These are phyloP conservation scores for Agelastica alni DNA, from an alignment of 2,888 invertebrate species.

Conservation along the genomic window DNA sequence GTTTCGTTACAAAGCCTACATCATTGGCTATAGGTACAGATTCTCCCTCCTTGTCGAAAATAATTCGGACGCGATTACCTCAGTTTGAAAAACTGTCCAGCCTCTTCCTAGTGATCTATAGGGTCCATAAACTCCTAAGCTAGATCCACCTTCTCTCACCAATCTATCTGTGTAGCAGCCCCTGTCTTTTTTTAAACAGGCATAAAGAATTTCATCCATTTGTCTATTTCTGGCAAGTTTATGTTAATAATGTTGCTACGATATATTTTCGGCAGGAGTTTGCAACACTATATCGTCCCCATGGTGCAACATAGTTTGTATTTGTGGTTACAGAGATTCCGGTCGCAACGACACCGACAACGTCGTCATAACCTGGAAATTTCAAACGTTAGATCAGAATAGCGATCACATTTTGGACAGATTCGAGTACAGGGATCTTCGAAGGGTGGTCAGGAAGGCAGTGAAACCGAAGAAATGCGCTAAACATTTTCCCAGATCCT, in stretches of 20 bases:
- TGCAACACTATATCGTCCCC: not conserved
- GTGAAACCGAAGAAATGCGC: slow-evolving; percentile 90
- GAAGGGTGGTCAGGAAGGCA: slow-evolving; percentile 82
- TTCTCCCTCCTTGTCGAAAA: too few species aligned
- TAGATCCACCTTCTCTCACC: too few species aligned
- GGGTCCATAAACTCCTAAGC: too few species aligned
- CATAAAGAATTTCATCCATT: not conserved
- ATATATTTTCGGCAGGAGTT: too few species aligned
- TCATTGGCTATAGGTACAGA: too few species aligned
- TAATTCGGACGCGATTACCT: too few species aligned
- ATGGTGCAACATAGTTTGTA: not conserved
- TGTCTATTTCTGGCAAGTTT: not conserved
- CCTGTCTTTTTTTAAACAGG: too few species aligned
- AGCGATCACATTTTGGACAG: slow-evolving; percentile 76
- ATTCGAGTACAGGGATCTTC: slow-evolving; percentile 80
- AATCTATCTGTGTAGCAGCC: too few species aligned
- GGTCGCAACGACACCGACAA: slow-evolving; percentile 54
- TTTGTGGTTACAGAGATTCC: slow-evolving; percentile 42
- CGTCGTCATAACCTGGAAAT: slow-evolving; percentile 86
- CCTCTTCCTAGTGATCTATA: too few species aligned
- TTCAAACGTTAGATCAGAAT: slow-evolving; percentile 80
- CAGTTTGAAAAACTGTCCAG: too few species aligned
- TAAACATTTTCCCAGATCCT: slow-evolving; percentile 83
- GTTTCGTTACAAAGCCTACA: too few species aligned
- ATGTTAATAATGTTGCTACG: too few species aligned